Evolutionary conservation across 2,113 vertebrate species (phyloP).

Genomic region (Riparia riparia): DNA sequence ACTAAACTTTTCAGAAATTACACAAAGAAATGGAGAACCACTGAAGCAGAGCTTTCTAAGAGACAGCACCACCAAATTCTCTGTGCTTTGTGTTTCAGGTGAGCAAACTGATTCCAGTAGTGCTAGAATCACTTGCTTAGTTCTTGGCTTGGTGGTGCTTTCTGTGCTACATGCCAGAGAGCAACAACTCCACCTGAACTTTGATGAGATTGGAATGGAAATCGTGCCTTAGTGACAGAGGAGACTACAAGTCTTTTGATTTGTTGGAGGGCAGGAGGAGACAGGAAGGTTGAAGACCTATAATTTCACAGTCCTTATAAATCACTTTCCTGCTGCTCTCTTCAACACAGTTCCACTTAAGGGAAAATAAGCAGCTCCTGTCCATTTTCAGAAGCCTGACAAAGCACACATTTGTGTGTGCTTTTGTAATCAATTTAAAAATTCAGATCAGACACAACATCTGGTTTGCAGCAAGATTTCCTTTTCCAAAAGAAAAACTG

Average conservation of each 20-base stretch:
- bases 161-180: not conserved
- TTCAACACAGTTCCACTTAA: not conserved
- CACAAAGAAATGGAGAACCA: not conserved
- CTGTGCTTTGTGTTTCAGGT: not conserved
- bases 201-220: not conserved
- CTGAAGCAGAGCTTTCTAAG: not conserved
- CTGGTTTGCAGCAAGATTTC: conserved; percentile 7
- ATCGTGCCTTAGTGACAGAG: not conserved
- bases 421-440: conserved; percentile 11
- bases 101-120: not conserved
- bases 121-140: not conserved
- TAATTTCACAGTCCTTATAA: not conserved
- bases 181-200: not conserved
- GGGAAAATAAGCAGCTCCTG: not conserved
- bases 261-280: not conserved
- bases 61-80: not conserved
- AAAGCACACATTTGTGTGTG: not conserved
- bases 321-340: not conserved
- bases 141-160: not conserved
- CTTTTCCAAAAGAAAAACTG: not conserved
- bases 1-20: not conserved
- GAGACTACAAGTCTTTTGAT: not conserved
- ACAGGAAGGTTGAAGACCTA: not conserved
- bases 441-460: not conserved
- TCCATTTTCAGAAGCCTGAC: not conserved